A percentile compares a stretch with the other conserved stretches of the same genome.
Evolutionary conservation across 2,797 vertebrate genomes (phyloP).

Genomic region (Phrynocephalus forsythii): DNA sequence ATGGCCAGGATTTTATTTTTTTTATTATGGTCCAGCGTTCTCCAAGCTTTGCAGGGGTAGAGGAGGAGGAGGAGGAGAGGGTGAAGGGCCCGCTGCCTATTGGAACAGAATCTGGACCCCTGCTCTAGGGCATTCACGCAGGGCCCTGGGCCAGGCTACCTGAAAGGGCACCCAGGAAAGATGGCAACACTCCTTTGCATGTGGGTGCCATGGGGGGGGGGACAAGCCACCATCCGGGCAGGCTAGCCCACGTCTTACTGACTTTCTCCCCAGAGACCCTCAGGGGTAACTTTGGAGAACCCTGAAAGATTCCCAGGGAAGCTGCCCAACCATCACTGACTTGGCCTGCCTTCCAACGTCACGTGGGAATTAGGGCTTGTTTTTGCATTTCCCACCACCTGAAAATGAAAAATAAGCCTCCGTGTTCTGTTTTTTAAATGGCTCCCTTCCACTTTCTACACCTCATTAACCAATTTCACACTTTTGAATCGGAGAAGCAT

Average conservation of each 20-base stretch:
- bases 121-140: too few relatives aligned
- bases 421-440: conserved; percentile 10
- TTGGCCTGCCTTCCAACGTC: neutral
- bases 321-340: neutral
- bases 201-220: rapidly evolving
- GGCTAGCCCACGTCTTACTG: too few relatives aligned
- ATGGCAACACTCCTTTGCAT: neutral
- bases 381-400: neutral
- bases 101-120: too few relatives aligned
- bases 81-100: too few relatives aligned
- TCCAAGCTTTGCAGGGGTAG: neutral
- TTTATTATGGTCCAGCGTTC: neutral
- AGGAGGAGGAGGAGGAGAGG: neutral
- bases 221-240: neutral
- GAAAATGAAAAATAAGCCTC: neutral
- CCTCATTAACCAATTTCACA: conserved; percentile 8
- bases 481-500: neutral
- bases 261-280: neutral
- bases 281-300: too few relatives aligned
- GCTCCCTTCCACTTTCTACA: neutral
- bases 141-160: too few relatives aligned
- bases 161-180: neutral
- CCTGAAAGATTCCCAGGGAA: neutral
- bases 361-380: neutral
- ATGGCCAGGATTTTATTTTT: neutral